phyloP scores from a whole-genome alignment of 2,888 invertebrate genomes.

The Baccha elongata region DNA sequence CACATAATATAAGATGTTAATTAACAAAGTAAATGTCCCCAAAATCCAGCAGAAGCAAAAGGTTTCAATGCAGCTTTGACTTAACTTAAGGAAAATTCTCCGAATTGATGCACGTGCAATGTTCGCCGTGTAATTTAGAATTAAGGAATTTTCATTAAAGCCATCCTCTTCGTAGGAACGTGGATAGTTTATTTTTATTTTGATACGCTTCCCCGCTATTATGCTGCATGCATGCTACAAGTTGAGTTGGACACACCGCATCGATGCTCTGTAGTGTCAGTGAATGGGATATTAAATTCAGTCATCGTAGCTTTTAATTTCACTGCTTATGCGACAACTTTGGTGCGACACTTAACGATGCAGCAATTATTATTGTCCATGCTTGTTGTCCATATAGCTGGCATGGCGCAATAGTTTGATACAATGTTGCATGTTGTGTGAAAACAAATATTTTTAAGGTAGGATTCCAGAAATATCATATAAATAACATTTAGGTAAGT shows the following conservation, averaged over 20 bases:
- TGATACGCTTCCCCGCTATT: constrained; percentile 15
- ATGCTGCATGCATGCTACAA: too few species aligned
- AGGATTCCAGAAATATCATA: too few species aligned
- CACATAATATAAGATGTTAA: constrained; percentile 64
- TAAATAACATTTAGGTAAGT: not conserved
- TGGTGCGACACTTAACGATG: constrained; percentile 46
- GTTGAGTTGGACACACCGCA: not conserved
- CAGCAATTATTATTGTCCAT: constrained; percentile 39
- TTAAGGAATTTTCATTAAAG: constrained; percentile 58
- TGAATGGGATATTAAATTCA: constrained; percentile 56
- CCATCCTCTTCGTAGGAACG: constrained; percentile 5
- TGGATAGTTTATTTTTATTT: constrained; percentile 7
- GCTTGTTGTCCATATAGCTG: too few species aligned
- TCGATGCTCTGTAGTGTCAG: constrained; percentile 2
- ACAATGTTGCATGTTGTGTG: constrained; percentile 28
- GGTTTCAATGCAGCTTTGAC: constrained; percentile 5
- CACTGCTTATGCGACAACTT: not conserved
- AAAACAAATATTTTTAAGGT: too few species aligned
- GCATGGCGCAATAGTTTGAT: constrained; percentile 6
- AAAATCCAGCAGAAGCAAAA: constrained; percentile 7
- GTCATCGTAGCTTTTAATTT: constrained; percentile 31
- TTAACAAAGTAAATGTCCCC: constrained; percentile 35
- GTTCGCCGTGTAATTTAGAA: constrained; percentile 64
- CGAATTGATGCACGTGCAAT: constrained; percentile 58
- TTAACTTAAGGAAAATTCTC: constrained; percentile 51